Conservation (phyloP, 2,113 vertebrate genomes). For the Pluvialis apricaria region DNA sequence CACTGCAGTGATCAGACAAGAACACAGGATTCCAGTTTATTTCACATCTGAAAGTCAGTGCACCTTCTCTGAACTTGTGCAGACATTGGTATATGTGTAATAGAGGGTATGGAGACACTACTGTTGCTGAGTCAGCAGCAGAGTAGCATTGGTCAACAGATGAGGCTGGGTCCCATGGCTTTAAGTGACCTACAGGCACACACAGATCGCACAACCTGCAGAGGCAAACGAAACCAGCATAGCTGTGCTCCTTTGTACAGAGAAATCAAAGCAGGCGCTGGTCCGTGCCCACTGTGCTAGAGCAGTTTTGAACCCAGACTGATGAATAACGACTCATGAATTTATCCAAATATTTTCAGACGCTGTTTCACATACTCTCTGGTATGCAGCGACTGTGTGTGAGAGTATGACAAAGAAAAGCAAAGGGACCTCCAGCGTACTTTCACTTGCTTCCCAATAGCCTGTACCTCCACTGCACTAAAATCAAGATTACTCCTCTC, state of each 20-base stretch:
- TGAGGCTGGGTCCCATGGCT: background rate
- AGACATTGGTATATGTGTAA: background rate
- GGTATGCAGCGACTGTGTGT: background rate
- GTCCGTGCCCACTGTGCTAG: no score
- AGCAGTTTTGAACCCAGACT: background rate
- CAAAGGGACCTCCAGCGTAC: background rate
- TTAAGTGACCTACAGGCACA: background rate
- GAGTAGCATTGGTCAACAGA: background rate
- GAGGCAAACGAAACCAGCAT: background rate
- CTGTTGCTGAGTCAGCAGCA: background rate
- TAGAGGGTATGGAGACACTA: rapidly evolving
- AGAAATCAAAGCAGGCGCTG: background rate
- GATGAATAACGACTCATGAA: background rate
- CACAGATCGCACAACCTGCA: background rate
- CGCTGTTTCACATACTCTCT: rapidly evolving
- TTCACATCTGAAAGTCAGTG: background rate
- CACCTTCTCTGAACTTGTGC: background rate
- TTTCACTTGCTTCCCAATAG: background rate
- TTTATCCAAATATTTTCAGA: background rate
- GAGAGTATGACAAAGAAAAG: background rate
- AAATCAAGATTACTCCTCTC: background rate
- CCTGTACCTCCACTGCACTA: background rate
- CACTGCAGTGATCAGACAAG: background rate
- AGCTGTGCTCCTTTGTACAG: background rate
- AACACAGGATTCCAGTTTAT: background rate